Percentiles rank a stretch among this genome's conserved stretches.
phyloP scores from a whole-genome alignment of 2,888 invertebrate species.

The Drosophila neutralis region DNA sequence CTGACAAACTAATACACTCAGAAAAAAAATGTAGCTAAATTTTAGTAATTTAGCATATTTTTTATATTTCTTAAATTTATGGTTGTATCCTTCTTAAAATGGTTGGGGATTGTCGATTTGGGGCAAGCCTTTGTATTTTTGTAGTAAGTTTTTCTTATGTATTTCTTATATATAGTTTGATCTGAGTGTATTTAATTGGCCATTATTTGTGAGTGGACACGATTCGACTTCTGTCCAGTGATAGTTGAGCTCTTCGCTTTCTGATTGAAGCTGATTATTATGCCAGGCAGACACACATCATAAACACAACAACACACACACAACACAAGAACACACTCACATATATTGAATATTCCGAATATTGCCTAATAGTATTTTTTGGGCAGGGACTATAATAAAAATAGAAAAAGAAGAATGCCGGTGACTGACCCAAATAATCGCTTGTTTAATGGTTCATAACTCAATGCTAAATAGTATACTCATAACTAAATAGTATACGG shows the following conservation, averaged over 20 bases:
- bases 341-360: slow-evolving; percentile 14
- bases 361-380: slow-evolving; percentile 12
- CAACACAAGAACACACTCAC: slow-evolving; percentile 8
- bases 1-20: slow-evolving; percentile 18
- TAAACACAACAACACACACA: slow-evolving; percentile 10
- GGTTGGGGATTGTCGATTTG: too few relatives aligned
- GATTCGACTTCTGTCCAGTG: not conserved
- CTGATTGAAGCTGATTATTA: slow-evolving; percentile 29
- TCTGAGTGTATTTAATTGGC: slow-evolving; percentile 1
- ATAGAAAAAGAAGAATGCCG: slow-evolving; percentile 10
- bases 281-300: slow-evolving; percentile 22
- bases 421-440: slow-evolving; percentile 30
- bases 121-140: too few relatives aligned
- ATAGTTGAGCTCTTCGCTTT: slow-evolving; percentile 20
- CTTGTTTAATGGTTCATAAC: slow-evolving; percentile 38
- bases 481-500: slow-evolving; percentile 14
- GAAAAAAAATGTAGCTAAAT: rapidly evolving
- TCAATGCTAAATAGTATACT: too few relatives aligned
- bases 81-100: not conserved
- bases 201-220: slow-evolving; percentile 15
- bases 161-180: too few relatives aligned
- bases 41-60: not conserved
- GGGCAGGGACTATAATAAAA: slow-evolving; percentile 19
- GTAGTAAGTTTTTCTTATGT: too few relatives aligned
- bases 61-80: not conserved